phyloP scores from a whole-genome alignment of 2,888 invertebrate species.

The Litoditis marina region DNA sequence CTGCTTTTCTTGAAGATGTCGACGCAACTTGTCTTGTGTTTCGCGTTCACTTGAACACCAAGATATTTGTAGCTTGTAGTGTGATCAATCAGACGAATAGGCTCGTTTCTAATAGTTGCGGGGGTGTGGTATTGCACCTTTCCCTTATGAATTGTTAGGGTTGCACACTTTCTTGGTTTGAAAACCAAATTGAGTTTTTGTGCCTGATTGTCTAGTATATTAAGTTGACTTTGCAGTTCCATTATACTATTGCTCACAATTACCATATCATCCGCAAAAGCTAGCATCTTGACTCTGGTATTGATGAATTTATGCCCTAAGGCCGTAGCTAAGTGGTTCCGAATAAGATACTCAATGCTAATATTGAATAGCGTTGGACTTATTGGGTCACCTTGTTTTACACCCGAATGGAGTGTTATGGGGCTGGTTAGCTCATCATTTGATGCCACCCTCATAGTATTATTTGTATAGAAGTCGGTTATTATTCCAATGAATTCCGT shows the following conservation, averaged over 20 bases:
- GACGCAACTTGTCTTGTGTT: too few relatives aligned
- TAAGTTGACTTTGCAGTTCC: not conserved
- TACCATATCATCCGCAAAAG: not conserved
- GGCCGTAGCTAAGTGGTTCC: not conserved
- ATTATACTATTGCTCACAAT: not conserved
- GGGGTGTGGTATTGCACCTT: too few relatives aligned
- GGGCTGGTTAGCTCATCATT: not conserved
- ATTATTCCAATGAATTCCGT: not conserved
- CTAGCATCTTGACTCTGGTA: not conserved
- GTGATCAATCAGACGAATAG: too few relatives aligned
- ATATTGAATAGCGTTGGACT: conserved; percentile 1
- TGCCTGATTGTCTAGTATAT: not conserved
- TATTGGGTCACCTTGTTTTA: not conserved
- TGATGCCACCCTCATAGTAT: not conserved
- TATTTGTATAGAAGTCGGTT: not conserved
- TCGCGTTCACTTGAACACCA: too few relatives aligned
- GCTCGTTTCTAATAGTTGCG: too few relatives aligned
- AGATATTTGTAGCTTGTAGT: too few relatives aligned
- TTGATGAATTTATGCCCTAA: not conserved
- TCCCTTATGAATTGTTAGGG: too few relatives aligned
- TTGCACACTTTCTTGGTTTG: too few relatives aligned
- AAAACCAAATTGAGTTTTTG: conserved; percentile 5
- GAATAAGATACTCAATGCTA: not conserved
- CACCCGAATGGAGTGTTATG: not conserved
- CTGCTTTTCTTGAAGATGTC: too few relatives aligned